Percentiles rank a stretch among this genome's conserved stretches.
Conservation (phyloP, 2,113 vertebrate species). For the Rhagologus leucostigma region DNA sequence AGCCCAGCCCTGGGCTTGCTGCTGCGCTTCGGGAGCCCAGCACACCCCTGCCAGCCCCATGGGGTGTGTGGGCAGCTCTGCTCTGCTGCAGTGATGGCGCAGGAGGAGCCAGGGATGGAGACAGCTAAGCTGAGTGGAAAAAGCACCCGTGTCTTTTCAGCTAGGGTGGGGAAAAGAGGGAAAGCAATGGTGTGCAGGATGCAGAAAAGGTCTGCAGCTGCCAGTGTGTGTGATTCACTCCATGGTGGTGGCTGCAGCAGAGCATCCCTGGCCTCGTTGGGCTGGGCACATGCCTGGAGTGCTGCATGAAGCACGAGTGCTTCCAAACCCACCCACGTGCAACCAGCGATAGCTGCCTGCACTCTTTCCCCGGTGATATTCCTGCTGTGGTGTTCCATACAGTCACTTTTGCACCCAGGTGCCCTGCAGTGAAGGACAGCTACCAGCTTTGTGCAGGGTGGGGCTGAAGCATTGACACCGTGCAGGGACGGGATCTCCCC, state of each 20-base stretch:
- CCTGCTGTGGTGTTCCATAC: accelerated
- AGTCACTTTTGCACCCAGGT: not conserved
- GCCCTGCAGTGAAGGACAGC: not conserved
- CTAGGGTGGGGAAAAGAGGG: not conserved
- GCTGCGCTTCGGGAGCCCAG: not conserved
- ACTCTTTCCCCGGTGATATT: not conserved
- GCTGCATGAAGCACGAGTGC: accelerated
- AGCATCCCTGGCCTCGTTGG: accelerated
- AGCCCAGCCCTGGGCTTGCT: not conserved
- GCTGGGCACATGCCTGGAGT: not conserved
- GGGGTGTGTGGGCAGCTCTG: not conserved
- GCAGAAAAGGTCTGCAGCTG: not conserved
- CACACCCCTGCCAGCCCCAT: accelerated
- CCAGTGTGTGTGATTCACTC: not conserved
- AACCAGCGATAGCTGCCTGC: not conserved
- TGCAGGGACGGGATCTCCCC: accelerated
- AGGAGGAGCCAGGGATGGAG: not conserved
- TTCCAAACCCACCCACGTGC: not conserved
- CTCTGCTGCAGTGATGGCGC: not conserved
- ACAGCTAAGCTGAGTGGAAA: not conserved
- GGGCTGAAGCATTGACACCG: not conserved
- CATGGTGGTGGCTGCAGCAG: not conserved
- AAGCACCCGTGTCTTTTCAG: accelerated
- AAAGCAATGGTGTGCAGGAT: not conserved
- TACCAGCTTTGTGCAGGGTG: not conserved